Base-by-base conservation (phyloP, 2,888 invertebrate species). In the Tipula lateralis region DNA sequence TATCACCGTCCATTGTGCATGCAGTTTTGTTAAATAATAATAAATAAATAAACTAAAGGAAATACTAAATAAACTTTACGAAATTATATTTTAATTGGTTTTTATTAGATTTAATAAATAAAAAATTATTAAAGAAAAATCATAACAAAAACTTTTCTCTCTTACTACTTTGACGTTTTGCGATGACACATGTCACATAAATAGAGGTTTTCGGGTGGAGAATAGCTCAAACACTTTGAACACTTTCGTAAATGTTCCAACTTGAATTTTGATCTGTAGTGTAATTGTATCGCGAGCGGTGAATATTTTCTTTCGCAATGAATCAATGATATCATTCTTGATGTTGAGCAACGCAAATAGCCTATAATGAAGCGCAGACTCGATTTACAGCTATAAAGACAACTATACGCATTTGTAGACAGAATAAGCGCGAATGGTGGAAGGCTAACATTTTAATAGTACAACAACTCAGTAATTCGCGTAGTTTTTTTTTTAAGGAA, bases 1-100 rank as follows among this genome's bases (percentile, higher is more conserved):
- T 84, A 83, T 84, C 84, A 29, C 81, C 83, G 36, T 86, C 85
- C 86, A 86, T 86, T 1, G 12, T 66, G 2, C 1, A n/a, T 16
- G 39, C n/a, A n/a, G n/a, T n/a, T 44, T 44, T n/a, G n/a, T 1
- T n/a, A 66, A 66, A 66, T 66, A 24, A 50, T 50, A 50, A 50
- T 66, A 66, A 66, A 66, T 66, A 66, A 24, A 50, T 50, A 16
- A 66, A 66, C 19, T 24, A 66, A 66, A 24, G 12, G 66, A 24
- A 24, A 19, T 24, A 19, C n/a, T 66, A 24, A 66, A 66, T 66
- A 66, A 24, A 24, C 0, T 24, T 66, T 66, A 24, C 5, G n/a
- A 50, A 44, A 50, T 66, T 66, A 66, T 66, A 50, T 7, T 66
- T 66, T 66, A 24, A 66, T 66, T 66, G 66, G 66, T 4, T 50